A percentile compares a stretch with the other conserved stretches of the same genome.
Conservation (phyloP, 2,888 invertebrate species). For the Acronicta leporina region DNA sequence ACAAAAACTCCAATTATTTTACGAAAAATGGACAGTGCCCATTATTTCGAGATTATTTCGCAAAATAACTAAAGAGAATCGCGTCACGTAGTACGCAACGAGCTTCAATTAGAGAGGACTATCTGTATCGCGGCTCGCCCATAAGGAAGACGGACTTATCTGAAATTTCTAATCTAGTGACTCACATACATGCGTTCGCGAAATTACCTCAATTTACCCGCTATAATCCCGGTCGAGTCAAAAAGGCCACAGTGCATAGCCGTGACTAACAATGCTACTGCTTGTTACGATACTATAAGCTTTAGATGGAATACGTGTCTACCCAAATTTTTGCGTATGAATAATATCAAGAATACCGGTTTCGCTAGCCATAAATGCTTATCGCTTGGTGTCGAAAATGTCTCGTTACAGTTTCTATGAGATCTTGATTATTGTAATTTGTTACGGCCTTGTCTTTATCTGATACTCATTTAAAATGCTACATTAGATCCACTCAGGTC, state of each 20-base stretch:
- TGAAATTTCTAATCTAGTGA: constrained; percentile 83
- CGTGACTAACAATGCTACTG: constrained; percentile 56
- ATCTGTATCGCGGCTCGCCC: constrained; percentile 78
- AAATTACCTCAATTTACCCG: constrained; percentile 68
- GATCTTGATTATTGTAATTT: constrained; percentile 62
- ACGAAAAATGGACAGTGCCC: constrained; percentile 59
- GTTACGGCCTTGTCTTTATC: constrained; percentile 45
- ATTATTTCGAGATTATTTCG: constrained; percentile 61
- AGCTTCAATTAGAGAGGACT: constrained; percentile 75
- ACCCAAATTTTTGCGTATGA: constrained; percentile 22
- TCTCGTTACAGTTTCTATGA: constrained; percentile 61
- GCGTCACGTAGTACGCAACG: constrained; percentile 73
- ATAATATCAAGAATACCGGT: constrained; percentile 54
- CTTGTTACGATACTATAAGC: constrained; percentile 28
- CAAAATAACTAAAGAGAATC: constrained; percentile 67
- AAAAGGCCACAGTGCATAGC: constrained; percentile 58
- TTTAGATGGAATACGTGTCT: constrained; percentile 46
- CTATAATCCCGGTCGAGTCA: constrained; percentile 45
- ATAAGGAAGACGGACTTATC: constrained; percentile 81
- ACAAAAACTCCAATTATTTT: constrained; percentile 53
- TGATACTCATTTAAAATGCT: constrained; percentile 5
- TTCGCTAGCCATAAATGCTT: constrained; percentile 59
- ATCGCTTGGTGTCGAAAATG: constrained; percentile 68
- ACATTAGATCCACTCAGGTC: constrained; percentile 13
- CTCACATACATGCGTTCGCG: constrained; percentile 73